These are phyloP conservation scores for Rhinella marina DNA, from an alignment of 2,797 vertebrate species.

Conservation along the genomic window DNA sequence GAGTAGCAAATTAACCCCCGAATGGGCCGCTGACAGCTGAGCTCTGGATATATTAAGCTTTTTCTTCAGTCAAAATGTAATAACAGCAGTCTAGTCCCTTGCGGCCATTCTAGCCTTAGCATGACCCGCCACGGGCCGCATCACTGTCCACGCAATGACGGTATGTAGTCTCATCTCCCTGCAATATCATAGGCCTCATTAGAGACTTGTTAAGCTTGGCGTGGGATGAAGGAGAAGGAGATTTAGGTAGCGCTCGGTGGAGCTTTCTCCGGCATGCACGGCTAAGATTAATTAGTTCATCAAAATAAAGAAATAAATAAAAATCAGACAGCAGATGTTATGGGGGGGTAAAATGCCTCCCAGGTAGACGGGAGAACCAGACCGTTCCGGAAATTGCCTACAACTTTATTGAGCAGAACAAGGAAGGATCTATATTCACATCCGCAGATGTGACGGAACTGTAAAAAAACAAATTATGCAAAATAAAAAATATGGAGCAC, in stretches of 20 bases:
- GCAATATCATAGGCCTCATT: slow-evolving; percentile 34
- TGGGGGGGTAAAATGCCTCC: slow-evolving; percentile 21
- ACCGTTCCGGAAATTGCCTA: not conserved
- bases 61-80: not conserved
- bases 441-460: not conserved
- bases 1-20: slow-evolving; percentile 27
- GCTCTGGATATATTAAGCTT: not conserved
- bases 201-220: slow-evolving; percentile 24
- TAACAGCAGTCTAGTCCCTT: not conserved
- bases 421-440: not conserved
- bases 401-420: slow-evolving; percentile 24
- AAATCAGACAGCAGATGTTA: slow-evolving; percentile 49
- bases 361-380: slow-evolving; percentile 7
- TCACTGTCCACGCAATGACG: not conserved
- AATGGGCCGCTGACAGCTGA: slow-evolving; percentile 9
- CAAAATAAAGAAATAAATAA: slow-evolving; percentile 23
- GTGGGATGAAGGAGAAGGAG: slow-evolving; percentile 2
- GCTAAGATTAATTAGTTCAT: slow-evolving; percentile 55
- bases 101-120: too few relatives aligned
- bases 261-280: slow-evolving; percentile 6
- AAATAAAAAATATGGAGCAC: not conserved
- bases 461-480: too few relatives aligned
- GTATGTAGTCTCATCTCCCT: not conserved
- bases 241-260: not conserved
- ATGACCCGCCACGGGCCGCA: not conserved